Evolutionary conservation across 2,888 invertebrate species (phyloP), one percentile per base, ranked within the genome.

Genomic region (Formica aserva): DNA sequence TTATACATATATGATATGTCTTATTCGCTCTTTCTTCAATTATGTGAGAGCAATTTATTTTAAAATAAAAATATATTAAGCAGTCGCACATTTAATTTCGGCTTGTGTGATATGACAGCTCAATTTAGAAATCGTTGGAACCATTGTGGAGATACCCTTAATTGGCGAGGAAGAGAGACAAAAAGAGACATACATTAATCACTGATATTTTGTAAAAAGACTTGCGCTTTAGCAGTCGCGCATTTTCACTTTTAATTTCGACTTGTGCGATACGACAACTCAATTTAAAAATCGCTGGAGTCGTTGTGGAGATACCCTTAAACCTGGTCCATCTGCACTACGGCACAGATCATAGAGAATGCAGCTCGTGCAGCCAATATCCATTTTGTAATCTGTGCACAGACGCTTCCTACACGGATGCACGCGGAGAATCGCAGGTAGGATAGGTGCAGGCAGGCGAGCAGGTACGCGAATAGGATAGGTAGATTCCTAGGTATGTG

Each of bases 311-410:
- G 18, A 67, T 41, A 72, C 67, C 84, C 78, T 83, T 32, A 77
- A 85, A 63, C 71, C 71, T 66, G 69, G 74, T 65, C 76, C 62
- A 76, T 80, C 71, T 45, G 83, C 82, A 15, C 67, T 38, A 55
- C 35, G 80, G 66, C 80, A 82, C 82, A 78, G 86, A 88, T 88
- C 86, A 84, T 83, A 84, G 69, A 74, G 71, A 87, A 69, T 41
- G 78, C 57, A 84, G 85, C 80, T 62, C 81, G 60, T 71, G 72
- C 76, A 72, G 81, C 75, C 86, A 86, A 84, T 83, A 86, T 85
- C 87, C 85, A 89, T 84, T 86, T 88, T 86, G 89, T 90, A 90
- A 90, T 91, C 89, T 72, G 85, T 76, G 86, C 87, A 84, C 85
- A 86, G 82, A 29, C 76, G 84, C 77, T 87, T 81, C 76, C 85